Evolutionary conservation across 2,888 invertebrate genomes (phyloP).

Genomic region (Tribolium freemani): DNA sequence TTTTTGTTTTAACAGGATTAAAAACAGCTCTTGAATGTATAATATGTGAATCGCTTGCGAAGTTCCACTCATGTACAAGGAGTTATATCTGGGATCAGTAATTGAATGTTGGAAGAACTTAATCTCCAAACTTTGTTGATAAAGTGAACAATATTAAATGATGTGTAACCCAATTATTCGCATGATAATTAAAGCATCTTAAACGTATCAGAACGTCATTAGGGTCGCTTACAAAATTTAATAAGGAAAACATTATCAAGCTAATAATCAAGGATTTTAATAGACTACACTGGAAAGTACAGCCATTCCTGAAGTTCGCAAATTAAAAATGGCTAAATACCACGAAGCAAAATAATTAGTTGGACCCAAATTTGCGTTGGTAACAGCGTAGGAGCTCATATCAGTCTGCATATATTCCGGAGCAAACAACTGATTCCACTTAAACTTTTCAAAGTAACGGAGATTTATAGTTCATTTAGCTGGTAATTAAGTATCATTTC

Average conservation of each 20-base stretch:
- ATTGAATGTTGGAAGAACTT: conserved; percentile 28
- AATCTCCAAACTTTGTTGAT: conserved; percentile 45
- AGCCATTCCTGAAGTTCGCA: neutral
- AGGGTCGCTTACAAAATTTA: conserved; percentile 61
- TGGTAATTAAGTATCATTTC: conserved; percentile 65
- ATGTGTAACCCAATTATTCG: conserved; percentile 60
- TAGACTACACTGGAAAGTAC: conserved; percentile 38
- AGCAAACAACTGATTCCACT: conserved; percentile 49
- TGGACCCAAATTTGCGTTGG: neutral
- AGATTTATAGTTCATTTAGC: conserved; percentile 63
- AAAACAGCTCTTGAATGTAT: neutral
- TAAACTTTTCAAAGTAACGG: conserved; percentile 56
- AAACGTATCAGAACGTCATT: conserved; percentile 61
- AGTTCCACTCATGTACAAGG: neutral
- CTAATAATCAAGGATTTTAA: conserved; percentile 53
- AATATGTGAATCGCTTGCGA: neutral
- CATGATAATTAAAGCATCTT: conserved; percentile 61
- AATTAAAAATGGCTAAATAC: neutral
- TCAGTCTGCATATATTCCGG: conserved; percentile 21
- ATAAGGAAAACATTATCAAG: conserved; percentile 61
- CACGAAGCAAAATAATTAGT: neutral
- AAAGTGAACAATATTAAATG: conserved; percentile 60
- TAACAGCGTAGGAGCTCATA: conserved; percentile 30
- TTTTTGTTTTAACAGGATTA: conserved; percentile 3
- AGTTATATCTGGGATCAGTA: conserved; percentile 5